A percentile compares a stretch with the other conserved stretches of the same genome.
These are phyloP conservation scores for Rhinoderma darwinii DNA, from an alignment of 2,113 vertebrate genomes.

Conservation along the genomic window DNA sequence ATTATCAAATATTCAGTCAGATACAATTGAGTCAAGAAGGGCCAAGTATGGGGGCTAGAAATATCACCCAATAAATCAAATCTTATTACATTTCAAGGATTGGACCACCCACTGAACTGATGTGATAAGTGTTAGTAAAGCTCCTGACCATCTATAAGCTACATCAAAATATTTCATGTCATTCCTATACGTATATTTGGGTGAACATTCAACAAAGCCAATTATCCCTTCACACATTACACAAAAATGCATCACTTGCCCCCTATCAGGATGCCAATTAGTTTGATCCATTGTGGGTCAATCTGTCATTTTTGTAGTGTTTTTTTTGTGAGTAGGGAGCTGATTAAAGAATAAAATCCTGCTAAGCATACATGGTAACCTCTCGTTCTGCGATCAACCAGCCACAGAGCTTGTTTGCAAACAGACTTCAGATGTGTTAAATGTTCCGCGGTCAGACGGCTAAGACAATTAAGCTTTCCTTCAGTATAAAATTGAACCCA, in stretches of 20 bases:
- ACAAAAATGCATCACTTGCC: neutral
- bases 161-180: too few relatives aligned
- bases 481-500: conserved; percentile 57
- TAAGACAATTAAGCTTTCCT: conserved; percentile 59
- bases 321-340: neutral
- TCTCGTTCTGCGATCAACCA: conserved; percentile 29
- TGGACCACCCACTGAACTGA: too few relatives aligned
- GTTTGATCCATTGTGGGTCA: neutral
- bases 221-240: neutral
- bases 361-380: conserved; percentile 33
- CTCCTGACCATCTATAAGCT: too few relatives aligned
- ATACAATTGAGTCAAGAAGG: too few relatives aligned
- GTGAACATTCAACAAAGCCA: neutral
- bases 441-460: conserved; percentile 49
- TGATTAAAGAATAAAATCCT: neutral
- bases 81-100: too few relatives aligned
- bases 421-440: conserved; percentile 54
- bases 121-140: too few relatives aligned
- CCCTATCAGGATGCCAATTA: neutral
- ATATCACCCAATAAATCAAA: too few relatives aligned
- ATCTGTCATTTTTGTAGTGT: neutral
- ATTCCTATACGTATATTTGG: too few relatives aligned
- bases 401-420: conserved; percentile 51
- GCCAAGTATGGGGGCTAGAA: too few relatives aligned
- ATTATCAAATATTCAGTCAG: too few relatives aligned